These are phyloP conservation scores for Lasioglossum baleicum DNA, from an alignment of 1,140 invertebrate species.

Conservation along the genomic window DNA sequence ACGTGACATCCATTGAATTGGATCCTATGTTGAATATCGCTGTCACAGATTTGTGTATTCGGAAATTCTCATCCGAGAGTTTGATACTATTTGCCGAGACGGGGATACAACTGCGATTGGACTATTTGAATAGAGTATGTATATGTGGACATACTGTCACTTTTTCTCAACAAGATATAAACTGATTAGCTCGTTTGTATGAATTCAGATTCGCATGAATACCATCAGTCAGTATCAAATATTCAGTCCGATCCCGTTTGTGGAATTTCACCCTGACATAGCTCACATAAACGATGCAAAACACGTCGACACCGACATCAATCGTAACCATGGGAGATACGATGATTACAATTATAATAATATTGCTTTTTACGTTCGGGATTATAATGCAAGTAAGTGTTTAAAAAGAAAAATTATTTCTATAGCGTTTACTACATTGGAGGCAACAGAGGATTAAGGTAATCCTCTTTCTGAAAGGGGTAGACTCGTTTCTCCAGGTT, in stretches of 20 bases:
- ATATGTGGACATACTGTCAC: background rate
- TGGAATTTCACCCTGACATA: conserved; percentile 86
- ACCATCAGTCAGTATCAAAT: conserved; percentile 90
- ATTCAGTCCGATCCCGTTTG: conserved; percentile 91
- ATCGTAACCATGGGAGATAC: conserved; percentile 90
- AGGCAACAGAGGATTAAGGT: too few species aligned
- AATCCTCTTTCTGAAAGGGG: too few species aligned
- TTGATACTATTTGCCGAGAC: conserved; percentile 85
- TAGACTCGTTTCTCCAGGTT: too few species aligned
- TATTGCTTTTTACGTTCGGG: conserved; percentile 89
- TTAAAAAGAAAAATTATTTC: background rate
- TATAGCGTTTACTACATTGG: background rate
- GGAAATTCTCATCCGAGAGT: conserved; percentile 86
- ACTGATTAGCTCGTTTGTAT: conserved; percentile 26
- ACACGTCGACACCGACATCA: conserved; percentile 85
- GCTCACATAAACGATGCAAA: conserved; percentile 80
- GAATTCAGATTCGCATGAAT: conserved; percentile 88
- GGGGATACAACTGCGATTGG: conserved; percentile 85
- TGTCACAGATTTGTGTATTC: conserved; percentile 85
- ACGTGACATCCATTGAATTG: conserved; percentile 63
- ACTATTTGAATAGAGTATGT: conserved; percentile 90
- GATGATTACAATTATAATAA: conserved; percentile 86
- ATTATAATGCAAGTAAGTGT: conserved; percentile 86
- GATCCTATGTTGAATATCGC: conserved; percentile 82
- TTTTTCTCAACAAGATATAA: background rate